These are phyloP conservation scores for Achroia grisella DNA, from an alignment of 1,140 invertebrate genomes.

Conservation along the genomic window DNA sequence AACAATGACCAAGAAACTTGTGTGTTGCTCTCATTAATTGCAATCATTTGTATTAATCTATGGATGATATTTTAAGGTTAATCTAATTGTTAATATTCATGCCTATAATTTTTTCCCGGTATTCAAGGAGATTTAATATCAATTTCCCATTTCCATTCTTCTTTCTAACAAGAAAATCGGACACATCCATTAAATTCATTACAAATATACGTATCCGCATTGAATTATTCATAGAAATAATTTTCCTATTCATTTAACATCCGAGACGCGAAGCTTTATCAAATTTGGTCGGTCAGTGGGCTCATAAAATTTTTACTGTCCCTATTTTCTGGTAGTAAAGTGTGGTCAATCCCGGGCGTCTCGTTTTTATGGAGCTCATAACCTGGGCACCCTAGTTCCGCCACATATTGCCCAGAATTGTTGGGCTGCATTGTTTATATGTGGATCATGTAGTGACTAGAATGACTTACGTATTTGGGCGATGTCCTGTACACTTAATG, in stretches of 20 bases:
- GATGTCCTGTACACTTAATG: no score
- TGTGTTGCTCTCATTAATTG: no score
- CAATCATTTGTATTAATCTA: no score
- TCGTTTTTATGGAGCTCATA: slow-evolving; percentile 35
- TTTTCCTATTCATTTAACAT: slow-evolving; percentile 36
- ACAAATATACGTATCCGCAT: not conserved
- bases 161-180: no score
- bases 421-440: slow-evolving; percentile 21
- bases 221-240: slow-evolving; percentile 31
- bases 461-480: no score
- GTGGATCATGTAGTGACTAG: not conserved
- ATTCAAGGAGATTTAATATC: no score
- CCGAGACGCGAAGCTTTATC: slow-evolving; percentile 15
- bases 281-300: slow-evolving; percentile 21
- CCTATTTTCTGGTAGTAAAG: slow-evolving; percentile 37
- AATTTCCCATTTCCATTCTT: no score
- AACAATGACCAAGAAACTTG: no score
- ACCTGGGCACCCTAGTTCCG: slow-evolving; percentile 17
- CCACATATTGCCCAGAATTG: slow-evolving; percentile 23
- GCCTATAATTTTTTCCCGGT: no score
- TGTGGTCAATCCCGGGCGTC: slow-evolving; percentile 34
- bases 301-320: slow-evolving; percentile 39
- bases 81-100: no score
- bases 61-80: no score
- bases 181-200: no score